Base-by-base conservation (phyloP, 2,113 vertebrate genomes). In the Montifringilla adamsi region DNA sequence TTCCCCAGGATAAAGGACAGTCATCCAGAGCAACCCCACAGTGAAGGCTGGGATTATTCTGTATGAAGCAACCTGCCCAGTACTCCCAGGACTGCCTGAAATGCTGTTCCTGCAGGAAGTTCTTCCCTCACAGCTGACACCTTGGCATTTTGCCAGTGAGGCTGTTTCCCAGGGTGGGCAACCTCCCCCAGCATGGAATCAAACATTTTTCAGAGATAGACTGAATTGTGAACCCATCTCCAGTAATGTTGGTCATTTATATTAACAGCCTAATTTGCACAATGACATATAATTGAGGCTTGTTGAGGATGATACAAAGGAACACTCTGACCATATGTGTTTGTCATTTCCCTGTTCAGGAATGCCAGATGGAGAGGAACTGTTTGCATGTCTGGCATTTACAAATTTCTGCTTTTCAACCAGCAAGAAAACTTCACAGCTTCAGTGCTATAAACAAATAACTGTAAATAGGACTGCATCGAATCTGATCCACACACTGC, bases 391-490 rank as follows among this genome's bases (percentile, higher is more conserved):
- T 44, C 95, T 90, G 85, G 78, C 68, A 88, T 83, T 93, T 56
- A 85, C 41, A n/a, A 87, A 76, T 66, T 91, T 39, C 87, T 88
- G 85, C 74, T 90, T 93, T 91, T 92, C 69, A 82, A 80, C 44
- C 8, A 88, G 53, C 19, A 28, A 83, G 55, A 37, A 67, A 87
- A 68, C 63, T 87, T 87, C 70, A 73, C 82, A 87, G 67, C 59
- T 79, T 70, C 66, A 87, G 39, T 15, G 52, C 73, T 91, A 56
- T 55, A 84, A 91, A 94, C 77, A 94, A 94, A 67, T 67, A 84
- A 78, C 62, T 84, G 63, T 60, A 91, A 91, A 91, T 4, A 87
- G 82, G 24, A 68, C 66, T 72, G 68, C 30, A 47, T 31, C 15
- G 5, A 82, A 49, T 21, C 62, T 62, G 63, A 94, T 64, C 72